Base-by-base conservation (phyloP, 2,888 invertebrate genomes). In the Invenusta paracnida region DNA sequence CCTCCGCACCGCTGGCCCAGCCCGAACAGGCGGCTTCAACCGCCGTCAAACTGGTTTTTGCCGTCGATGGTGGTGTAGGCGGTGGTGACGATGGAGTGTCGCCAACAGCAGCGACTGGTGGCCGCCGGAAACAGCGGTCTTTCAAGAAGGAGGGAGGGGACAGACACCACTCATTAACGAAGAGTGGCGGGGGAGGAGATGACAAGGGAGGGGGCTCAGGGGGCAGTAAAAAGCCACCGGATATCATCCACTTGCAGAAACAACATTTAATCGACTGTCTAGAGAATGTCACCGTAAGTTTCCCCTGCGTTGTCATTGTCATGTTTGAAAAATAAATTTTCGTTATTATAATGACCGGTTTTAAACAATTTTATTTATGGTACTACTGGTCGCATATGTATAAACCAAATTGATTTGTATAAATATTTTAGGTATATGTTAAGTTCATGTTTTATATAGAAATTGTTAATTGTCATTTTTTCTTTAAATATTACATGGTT, bases 251-350 rank as follows among this genome's bases (percentile, higher is more conserved):
- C 11, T 25, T 83, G 29, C 83, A 83, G 48, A 30, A 83, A n/a
- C 23, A 83, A 23, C 83, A 83, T 83, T 27, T 83, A 17, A 30
- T 83, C 17, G 27, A 83, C 48, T 83, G 83, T 25, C 48, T 83
- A 1, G 83, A 83, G 23, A 30, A 30, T 17, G 83, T 83, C 25
- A 83, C 83, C 5, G 83, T 83, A 25, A 83, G 83, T 48, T n/a
- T n/a, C n/a, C n/a, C n/a, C n/a, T n/a, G n/a, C n/a, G n/a, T n/a
- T n/a, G n/a, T n/a, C n/a, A n/a, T n/a, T n/a, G n/a, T n/a, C n/a
- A n/a, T 17, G 17, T 11, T 11, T 48, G 5, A 48, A 48, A 48
- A 48, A 17, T 48, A 11, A 17, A 48, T 11, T 48, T 48, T 48
- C 48, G 48, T 48, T 48, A 48, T 11, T 48, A 17, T 48, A n/a